A percentile compares a stretch with the other conserved stretches of the same genome.
phyloP scores from a whole-genome alignment of 2,113 vertebrate genomes.

The Bolborhynchus lineola region DNA sequence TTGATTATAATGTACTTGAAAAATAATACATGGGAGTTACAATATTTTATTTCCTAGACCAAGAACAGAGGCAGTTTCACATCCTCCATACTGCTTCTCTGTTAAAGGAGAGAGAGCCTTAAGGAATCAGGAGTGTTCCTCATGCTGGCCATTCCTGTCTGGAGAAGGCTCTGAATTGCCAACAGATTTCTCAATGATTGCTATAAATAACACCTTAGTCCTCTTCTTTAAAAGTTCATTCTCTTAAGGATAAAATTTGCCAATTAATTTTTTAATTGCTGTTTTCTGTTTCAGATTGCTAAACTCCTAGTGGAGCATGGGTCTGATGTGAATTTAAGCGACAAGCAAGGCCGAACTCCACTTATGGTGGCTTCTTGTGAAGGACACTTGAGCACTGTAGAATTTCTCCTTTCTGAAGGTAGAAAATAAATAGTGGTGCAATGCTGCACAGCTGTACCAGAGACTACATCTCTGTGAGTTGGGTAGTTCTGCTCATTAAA shows the following conservation, averaged over 20 bases:
- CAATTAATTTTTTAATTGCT: not conserved
- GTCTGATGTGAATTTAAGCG: constrained; percentile 89
- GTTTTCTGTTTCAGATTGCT: constrained; percentile 79
- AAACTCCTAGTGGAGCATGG: constrained; percentile 85
- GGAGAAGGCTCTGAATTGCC: not conserved
- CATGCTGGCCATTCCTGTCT: not conserved
- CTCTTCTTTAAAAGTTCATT: not conserved
- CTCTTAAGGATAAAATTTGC: not conserved
- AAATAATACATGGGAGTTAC: not conserved
- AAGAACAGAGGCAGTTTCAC: not conserved
- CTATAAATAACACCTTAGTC: not conserved
- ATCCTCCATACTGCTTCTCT: not conserved
- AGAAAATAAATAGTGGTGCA: not conserved
- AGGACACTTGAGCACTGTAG: constrained; percentile 91
- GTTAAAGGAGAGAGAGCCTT: not conserved
- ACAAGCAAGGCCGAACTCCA: constrained; percentile 94
- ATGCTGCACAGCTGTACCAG: not conserved
- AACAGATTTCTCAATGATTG: not conserved
- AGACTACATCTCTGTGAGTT: not conserved
- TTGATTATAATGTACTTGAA: not conserved
- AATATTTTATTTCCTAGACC: not conserved
- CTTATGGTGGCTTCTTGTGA: constrained; percentile 97
- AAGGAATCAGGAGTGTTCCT: not conserved
- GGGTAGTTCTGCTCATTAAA: not conserved
- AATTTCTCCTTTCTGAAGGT: constrained; percentile 95